Conservation (phyloP, 2,113 vertebrate genomes). For the Cyanoderma ruficeps region DNA sequence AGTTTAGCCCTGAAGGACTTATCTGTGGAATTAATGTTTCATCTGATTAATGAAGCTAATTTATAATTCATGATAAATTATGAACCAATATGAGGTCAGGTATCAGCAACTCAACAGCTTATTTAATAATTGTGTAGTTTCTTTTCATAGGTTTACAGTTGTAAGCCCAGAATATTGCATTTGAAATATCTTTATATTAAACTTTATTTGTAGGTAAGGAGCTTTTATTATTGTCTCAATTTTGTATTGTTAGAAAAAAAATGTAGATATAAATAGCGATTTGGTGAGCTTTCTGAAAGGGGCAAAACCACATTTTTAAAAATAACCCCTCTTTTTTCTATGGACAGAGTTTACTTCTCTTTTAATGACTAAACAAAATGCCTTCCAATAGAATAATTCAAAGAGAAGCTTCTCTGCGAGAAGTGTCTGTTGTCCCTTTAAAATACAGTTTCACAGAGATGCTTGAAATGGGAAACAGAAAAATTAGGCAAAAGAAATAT, state of each 20-base stretch:
- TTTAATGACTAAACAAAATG: neutral
- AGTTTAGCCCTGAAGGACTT: neutral
- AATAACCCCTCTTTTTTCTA: neutral
- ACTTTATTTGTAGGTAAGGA: neutral
- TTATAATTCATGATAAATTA: neutral
- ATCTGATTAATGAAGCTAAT: neutral
- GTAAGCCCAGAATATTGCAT: neutral
- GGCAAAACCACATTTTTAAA: neutral
- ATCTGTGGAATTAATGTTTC: neutral
- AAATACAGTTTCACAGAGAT: neutral
- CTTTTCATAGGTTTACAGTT: neutral
- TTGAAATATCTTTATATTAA: neutral
- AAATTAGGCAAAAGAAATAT: neutral
- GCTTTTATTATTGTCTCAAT: neutral
- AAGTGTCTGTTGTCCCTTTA: neutral
- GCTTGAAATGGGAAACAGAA: neutral
- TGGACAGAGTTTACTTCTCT: neutral
- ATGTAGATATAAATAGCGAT: neutral
- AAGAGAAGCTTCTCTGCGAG: neutral
- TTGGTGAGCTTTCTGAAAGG: neutral
- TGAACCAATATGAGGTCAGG: neutral
- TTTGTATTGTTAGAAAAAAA: neutral
- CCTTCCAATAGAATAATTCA: neutral
- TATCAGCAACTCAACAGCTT: neutral
- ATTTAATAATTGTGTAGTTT: neutral